A percentile compares a stretch with the other conserved stretches of the same genome.
Conservation (phyloP, 2,797 vertebrate species). For the Adelosebastes latens region DNA sequence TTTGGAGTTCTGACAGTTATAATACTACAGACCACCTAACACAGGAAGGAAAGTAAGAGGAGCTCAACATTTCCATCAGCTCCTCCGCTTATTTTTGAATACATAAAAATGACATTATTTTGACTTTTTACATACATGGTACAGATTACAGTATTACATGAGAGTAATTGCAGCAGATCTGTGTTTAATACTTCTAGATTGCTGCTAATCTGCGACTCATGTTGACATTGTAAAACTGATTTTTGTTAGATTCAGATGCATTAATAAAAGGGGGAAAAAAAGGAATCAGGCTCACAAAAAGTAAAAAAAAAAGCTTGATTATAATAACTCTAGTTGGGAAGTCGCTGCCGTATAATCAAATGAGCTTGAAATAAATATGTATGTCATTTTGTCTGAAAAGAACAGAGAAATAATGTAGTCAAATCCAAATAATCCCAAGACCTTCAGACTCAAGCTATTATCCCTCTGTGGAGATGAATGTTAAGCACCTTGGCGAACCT, state of each 20-base stretch:
- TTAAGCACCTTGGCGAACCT: not conserved
- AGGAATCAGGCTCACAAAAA: not conserved
- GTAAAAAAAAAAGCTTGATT: not conserved
- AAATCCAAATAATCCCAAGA: not conserved
- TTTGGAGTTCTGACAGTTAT: not conserved
- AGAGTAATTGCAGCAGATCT: slow-evolving; percentile 5
- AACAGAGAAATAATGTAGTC: not conserved
- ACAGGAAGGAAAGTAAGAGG: not conserved
- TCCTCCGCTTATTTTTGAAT: not conserved
- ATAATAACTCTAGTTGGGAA: not conserved
- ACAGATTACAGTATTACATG: not conserved
- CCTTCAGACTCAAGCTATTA: not conserved
- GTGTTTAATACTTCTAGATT: not conserved
- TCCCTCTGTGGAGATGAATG: not conserved
- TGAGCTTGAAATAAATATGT: not conserved
- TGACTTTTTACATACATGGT: not conserved
- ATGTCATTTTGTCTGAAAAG: not conserved
- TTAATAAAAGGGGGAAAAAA: not conserved
- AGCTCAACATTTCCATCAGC: not conserved
- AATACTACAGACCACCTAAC: not conserved
- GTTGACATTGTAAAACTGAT: not conserved
- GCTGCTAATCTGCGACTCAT: not conserved
- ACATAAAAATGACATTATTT: not conserved
- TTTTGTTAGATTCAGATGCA: not conserved
- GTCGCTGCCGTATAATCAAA: not conserved